Evolutionary conservation across 2,113 vertebrate genomes (phyloP).

Genomic region (Chloropsis hardwickii): DNA sequence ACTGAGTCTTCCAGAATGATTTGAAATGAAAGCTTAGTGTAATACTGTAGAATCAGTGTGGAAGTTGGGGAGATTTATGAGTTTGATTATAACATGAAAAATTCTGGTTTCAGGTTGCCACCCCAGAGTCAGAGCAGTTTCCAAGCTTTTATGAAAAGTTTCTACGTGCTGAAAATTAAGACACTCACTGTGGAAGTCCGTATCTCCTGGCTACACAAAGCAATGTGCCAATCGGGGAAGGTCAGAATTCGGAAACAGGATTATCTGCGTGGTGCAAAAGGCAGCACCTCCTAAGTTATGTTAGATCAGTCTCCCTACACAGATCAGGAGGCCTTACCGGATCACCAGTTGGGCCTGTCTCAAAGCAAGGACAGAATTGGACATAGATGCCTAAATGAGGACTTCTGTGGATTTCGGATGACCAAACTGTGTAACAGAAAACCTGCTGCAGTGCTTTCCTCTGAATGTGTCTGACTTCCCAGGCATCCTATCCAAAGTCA

Average conservation of each 20-base stretch:
- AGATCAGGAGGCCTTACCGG: neutral
- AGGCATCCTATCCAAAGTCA: neutral
- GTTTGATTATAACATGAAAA: neutral
- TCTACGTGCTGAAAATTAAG: neutral
- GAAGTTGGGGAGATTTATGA: neutral
- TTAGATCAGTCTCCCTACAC: neutral
- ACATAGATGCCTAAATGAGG: neutral
- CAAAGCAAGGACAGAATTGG: neutral
- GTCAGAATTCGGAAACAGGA: neutral
- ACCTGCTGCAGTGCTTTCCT: neutral
- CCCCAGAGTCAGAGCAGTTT: neutral
- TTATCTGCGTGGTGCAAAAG: neutral
- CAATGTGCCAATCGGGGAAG: neutral
- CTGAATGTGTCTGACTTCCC: neutral
- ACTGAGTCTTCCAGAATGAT: neutral
- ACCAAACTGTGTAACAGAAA: neutral
- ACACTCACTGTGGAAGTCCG: neutral
- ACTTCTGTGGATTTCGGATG: neutral
- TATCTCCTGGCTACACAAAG: neutral
- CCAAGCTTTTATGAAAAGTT: neutral
- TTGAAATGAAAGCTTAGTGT: neutral
- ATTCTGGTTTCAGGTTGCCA: neutral
- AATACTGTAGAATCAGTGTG: neutral
- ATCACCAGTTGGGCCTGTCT: neutral
- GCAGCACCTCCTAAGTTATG: neutral